Conservation (phyloP, 2,797 vertebrate species). For the Ataeniobius toweri region DNA sequence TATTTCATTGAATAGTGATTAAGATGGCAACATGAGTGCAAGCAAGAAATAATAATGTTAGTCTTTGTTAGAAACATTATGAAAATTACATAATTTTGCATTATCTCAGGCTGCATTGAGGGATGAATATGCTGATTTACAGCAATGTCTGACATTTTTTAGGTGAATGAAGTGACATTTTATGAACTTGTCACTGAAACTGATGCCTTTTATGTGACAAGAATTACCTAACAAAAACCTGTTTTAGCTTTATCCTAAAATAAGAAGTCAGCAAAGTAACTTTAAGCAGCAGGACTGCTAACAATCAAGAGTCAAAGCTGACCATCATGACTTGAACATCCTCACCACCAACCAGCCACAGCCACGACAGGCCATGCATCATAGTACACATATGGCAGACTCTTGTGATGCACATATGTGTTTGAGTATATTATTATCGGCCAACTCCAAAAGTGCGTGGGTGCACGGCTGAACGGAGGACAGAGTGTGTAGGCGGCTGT, state of each 20-base stretch:
- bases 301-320: slow-evolving; percentile 36
- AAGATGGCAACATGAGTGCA: background rate
- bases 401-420: slow-evolving; percentile 41
- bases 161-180: background rate
- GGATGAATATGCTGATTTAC: background rate
- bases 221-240: background rate
- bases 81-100: background rate
- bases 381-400: slow-evolving; percentile 58
- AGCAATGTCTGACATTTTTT: background rate
- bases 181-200: background rate
- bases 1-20: background rate
- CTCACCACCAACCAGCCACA: slow-evolving; percentile 42
- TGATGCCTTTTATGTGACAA: background rate
- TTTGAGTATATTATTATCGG: slow-evolving; percentile 58
- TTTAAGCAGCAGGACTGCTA: slow-evolving; percentile 1
- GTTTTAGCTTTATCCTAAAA: background rate
- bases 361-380: slow-evolving; percentile 67
- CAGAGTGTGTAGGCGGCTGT: slow-evolving; percentile 69
- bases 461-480: slow-evolving; percentile 56
- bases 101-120: background rate
- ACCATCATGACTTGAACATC: slow-evolving; percentile 37
- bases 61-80: background rate
- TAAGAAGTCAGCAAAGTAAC: background rate
- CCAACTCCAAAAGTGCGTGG: slow-evolving; percentile 57
- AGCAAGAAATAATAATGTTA: background rate